phyloP scores from a whole-genome alignment of 1,140 invertebrate species.

The Calephelis virginiensis region DNA sequence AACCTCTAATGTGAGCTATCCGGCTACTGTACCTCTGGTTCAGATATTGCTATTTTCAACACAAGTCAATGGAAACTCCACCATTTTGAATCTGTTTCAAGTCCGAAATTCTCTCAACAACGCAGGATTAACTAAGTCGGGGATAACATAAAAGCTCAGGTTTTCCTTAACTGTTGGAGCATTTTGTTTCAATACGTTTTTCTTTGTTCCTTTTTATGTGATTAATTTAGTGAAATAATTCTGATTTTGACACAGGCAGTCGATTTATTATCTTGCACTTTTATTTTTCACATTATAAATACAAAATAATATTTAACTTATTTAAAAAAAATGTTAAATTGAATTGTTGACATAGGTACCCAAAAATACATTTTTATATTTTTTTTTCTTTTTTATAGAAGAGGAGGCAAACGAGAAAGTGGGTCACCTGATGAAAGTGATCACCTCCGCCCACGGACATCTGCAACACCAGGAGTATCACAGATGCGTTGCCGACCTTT shows the following conservation, averaged over 20 bases:
- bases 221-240: not conserved
- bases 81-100: not conserved
- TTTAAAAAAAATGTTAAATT: not conserved
- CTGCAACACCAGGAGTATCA: too few species aligned
- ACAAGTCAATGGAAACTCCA: too few species aligned
- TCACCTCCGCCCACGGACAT: too few species aligned
- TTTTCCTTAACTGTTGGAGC: not conserved
- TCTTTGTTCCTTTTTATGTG: constrained; percentile 2
- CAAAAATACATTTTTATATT: too few species aligned
- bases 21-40: too few species aligned
- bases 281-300: not conserved
- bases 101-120: not conserved
- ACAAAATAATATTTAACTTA: not conserved
- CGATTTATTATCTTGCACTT: not conserved
- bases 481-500: too few species aligned
- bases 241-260: not conserved
- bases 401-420: too few species aligned
- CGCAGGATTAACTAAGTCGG: not conserved
- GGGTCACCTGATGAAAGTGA: too few species aligned
- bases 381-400: too few species aligned
- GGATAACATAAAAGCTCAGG: constrained; percentile 10
- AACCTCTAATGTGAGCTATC: too few species aligned
- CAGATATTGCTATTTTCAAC: too few species aligned
- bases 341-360: too few species aligned
- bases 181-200: constrained; percentile 4